These are phyloP conservation scores for Emmelina monodactyla DNA, from an alignment of 2,888 invertebrate species.

Conservation along the genomic window DNA sequence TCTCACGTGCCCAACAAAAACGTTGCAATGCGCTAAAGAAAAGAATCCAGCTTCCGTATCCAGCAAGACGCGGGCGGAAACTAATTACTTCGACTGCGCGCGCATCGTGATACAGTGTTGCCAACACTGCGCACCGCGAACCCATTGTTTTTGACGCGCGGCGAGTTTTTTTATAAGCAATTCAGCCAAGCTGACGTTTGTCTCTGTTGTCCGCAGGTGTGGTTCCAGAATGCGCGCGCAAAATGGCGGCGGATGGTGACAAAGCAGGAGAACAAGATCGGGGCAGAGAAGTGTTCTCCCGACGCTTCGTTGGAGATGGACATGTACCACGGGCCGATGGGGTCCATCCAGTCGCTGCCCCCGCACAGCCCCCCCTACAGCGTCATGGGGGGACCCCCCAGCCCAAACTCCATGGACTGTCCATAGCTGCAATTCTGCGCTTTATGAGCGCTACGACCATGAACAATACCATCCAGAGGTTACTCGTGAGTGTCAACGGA, in stretches of 20 bases:
- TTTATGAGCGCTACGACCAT: conserved; percentile 38
- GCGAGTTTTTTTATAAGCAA: conserved; percentile 16
- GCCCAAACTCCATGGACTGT: conserved; percentile 78
- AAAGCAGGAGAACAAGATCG: conserved; percentile 78
- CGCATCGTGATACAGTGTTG: conserved; percentile 19
- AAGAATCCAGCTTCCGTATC: conserved; percentile 30
- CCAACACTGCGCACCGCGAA: conserved; percentile 16
- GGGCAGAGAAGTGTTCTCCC: conserved; percentile 76
- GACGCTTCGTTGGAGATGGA: conserved; percentile 71
- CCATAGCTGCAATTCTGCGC: conserved; percentile 67
- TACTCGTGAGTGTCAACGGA: too few species aligned
- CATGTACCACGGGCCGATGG: conserved; percentile 70
- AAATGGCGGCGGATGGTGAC: conserved; percentile 91
- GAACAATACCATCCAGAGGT: conserved; percentile 21
- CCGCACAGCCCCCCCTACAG: conserved; percentile 77
- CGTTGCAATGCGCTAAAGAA: conserved; percentile 23
- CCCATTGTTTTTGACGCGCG: conserved; percentile 21
- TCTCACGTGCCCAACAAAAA: conserved; percentile 33
- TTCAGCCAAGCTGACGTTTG: background rate
- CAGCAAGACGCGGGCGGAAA: conserved; percentile 21
- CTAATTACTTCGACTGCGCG: conserved; percentile 21
- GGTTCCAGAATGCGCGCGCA: conserved; percentile 95
- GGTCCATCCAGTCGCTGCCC: conserved; percentile 70
- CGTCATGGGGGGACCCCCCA: conserved; percentile 71
- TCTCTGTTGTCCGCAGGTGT: conserved; percentile 74